Base-by-base conservation (phyloP, 2,113 vertebrate genomes). In the Epinephelus fuscoguttatus region DNA sequence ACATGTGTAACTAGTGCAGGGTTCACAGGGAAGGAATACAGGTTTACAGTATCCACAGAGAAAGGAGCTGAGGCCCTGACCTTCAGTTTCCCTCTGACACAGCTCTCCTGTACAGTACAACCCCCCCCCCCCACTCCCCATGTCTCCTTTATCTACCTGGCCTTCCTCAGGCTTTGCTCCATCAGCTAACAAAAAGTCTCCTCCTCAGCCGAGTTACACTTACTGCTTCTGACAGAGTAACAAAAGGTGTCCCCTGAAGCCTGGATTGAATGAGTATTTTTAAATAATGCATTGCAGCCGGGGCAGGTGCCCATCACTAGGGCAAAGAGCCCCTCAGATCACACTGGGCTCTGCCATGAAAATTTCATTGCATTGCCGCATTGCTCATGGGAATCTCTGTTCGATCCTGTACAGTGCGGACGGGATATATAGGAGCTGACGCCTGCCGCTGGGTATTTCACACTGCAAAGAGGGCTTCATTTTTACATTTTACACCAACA, bases 171-270 rank as follows among this genome's bases (percentile, higher is more conserved):
- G 66, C 81, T 67, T 61, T 75, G 56, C 75, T 82, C 82, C 77
- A 66, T 64, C 55, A 53, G 70, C 81, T 77, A 21, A 11, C 76
- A 50, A 55, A 81, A 78, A 83, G 78, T 75, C 80, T 79, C 60
- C 85, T 82, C 75, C 86, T 89, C 75, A 70, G 79, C 77, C 5
- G 37, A 88, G 84, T 90, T 87, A 81, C 85, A 81, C 83, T 93
- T 82, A 87, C 86, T 75, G 89, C 76, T 78, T 92, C 83, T 94
- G 92, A 93, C 93, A 89, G 89, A 86, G 88, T 88, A 92, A 93
- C 92, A 92, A 93, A 94, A 93, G 91, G 85, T 90, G 88, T 91
- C 90, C 92, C 90, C 92, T 81, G 84, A 90, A 94, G 92, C 93
- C 83, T 71, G 88, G 87, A 90, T 87, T 93, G 92, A 93, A 92